A percentile compares a stretch with the other conserved stretches of the same genome.
These are phyloP conservation scores for Glyptemys insculpta DNA, from an alignment of 2,797 vertebrate genomes.

Conservation along the genomic window DNA sequence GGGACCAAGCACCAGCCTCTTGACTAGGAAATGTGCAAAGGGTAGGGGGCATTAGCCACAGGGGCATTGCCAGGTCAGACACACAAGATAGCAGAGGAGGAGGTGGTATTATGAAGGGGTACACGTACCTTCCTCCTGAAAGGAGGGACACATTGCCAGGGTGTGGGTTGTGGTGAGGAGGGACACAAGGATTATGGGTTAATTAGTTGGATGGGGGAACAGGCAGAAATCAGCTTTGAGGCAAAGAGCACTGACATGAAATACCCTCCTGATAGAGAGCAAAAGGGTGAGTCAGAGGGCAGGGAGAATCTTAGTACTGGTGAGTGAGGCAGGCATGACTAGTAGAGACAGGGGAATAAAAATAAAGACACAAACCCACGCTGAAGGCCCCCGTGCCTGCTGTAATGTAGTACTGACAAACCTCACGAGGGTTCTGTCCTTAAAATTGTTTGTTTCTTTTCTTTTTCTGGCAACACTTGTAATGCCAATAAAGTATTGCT, in stretches of 20 bases:
- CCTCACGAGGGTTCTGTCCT: background rate
- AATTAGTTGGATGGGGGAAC: background rate
- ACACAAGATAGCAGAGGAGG: background rate
- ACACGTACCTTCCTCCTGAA: too few relatives aligned
- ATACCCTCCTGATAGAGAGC: background rate
- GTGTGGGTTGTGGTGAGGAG: background rate
- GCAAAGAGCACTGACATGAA: background rate
- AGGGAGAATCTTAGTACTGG: background rate
- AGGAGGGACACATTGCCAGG: background rate
- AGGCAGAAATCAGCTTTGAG: background rate
- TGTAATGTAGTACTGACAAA: background rate
- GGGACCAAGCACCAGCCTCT: background rate
- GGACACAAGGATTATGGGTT: background rate
- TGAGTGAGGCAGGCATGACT: too few relatives aligned
- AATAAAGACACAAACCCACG: too few relatives aligned
- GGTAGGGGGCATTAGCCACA: background rate
- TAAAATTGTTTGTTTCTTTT: background rate
- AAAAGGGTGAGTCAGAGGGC: background rate
- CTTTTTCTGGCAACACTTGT: background rate
- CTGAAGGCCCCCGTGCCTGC: background rate
- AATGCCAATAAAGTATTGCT: background rate
- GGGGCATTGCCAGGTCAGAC: background rate
- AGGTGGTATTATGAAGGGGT: too few relatives aligned
- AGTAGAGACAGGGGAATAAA: too few relatives aligned
- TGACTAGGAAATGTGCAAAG: background rate